Evolutionary conservation across 2,797 vertebrate species (phyloP).

Genomic region (Arremon aurantiirostris): DNA sequence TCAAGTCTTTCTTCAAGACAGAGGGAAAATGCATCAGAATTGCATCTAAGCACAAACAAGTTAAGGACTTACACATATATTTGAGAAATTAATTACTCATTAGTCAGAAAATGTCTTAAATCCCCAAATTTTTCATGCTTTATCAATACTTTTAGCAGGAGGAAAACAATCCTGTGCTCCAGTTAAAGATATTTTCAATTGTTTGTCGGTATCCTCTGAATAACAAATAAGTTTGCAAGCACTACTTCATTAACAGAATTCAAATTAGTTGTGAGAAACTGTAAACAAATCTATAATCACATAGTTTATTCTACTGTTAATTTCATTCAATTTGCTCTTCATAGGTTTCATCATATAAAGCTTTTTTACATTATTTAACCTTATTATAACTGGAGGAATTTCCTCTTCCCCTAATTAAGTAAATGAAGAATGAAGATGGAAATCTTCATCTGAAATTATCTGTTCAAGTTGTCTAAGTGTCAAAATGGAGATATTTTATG

Average conservation of each 20-base stretch:
- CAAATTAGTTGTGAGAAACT: background rate
- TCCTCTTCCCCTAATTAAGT: background rate
- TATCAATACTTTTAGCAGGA: background rate
- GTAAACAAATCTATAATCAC: background rate
- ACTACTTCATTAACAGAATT: background rate
- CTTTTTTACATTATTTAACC: background rate
- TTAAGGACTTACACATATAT: background rate
- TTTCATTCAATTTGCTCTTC: background rate
- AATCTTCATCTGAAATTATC: background rate
- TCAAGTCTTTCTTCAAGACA: background rate
- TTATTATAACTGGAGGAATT: background rate
- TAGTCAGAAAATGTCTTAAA: background rate
- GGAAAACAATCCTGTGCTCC: background rate
- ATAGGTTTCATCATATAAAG: fast-evolving
- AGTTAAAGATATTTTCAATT: background rate
- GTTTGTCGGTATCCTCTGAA: background rate
- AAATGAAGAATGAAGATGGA: background rate
- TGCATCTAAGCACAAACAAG: background rate
- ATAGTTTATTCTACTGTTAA: background rate
- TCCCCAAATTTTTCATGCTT: background rate
- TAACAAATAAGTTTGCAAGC: background rate
- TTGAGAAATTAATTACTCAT: background rate
- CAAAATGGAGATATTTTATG: background rate
- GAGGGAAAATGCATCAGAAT: background rate
- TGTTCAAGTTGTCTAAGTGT: background rate